Evolutionary conservation across 2,888 invertebrate species (phyloP), one percentile per base, ranked within the genome.

Genomic region (Rhingia campestris): DNA sequence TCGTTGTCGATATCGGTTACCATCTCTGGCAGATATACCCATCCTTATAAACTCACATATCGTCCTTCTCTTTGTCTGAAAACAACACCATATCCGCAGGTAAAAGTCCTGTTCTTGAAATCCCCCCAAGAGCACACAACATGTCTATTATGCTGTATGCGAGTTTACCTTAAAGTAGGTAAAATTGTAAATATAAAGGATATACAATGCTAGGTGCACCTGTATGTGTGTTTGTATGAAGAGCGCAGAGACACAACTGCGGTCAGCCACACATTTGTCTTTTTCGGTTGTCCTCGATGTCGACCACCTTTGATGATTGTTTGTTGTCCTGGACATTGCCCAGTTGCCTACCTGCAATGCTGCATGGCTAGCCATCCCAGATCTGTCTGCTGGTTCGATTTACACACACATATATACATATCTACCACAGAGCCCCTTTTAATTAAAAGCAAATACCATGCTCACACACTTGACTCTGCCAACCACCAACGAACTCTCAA

Each of bases 391-490:
- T 70, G 66, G 70, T 80, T 70, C 80, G 79, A 84, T 75, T 84
- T 84, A 64, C 22, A 1, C 22, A 22, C 22, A 22, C 22, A 22
- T 2, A 22, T 22, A 22, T 2, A 22, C 74, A 73, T 69, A 73
- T 82, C 70, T 64, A 84, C 80, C 74, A 70, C 63, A 54, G 73
- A 56, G 69, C 74, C 66, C 47, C 37, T 75, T 84, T 84, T 84
- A 84, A 84, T 84, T 84, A 84, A 84, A 84, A 84, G 70, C 79
- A 84, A 84, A 84, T 84, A 84, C 80, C 73, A 66, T 75, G 49
- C 73, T 82, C 67, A 77, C 67, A 67, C 66, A 72, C 56, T 81
- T 72, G 47, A 59, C 51, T 76, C 14, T 22, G 41, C 5, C 43
- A 3, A 30, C 10, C 7, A 41, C 12, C 32, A 56, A 4, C 12